A percentile compares a stretch with the other conserved stretches of the same genome.
These are phyloP conservation scores for Alosa alosa DNA, from an alignment of 2,113 vertebrate genomes.

Conservation along the genomic window DNA sequence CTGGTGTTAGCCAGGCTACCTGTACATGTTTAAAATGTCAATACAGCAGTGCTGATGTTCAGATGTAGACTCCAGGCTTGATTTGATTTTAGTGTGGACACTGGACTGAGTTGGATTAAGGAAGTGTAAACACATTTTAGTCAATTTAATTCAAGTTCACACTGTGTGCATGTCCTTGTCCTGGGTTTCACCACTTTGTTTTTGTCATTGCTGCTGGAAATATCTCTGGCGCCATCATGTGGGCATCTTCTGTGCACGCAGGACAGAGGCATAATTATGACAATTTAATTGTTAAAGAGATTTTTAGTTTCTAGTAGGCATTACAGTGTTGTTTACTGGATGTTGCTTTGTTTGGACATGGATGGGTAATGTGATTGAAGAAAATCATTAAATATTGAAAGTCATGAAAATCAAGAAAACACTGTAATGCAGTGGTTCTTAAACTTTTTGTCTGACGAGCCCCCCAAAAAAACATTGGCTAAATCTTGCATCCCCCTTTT, in stretches of 20 bases:
- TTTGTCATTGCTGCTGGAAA: not conserved
- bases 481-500: no score
- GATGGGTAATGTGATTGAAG: no score
- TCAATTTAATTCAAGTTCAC: not conserved
- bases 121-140: not conserved
- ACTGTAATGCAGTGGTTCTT: no score
- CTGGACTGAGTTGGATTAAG: not conserved
- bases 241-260: not conserved
- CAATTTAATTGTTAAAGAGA: not conserved
- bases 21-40: not conserved
- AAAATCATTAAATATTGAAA: no score
- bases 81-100: not conserved
- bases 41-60: not conserved
- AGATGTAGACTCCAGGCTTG: not conserved
- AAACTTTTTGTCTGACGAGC: no score
- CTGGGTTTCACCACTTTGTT: not conserved
- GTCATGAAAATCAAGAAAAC: no score
- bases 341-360: not conserved
- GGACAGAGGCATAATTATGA: not conserved
- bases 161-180: not conserved
- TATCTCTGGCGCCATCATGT: not conserved
- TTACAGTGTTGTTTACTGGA: not conserved
- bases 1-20: no score
- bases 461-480: no score
- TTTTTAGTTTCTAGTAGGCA: not conserved